A percentile compares a stretch with the other conserved stretches of the same genome.
Evolutionary conservation across 2,888 invertebrate species (phyloP).

Genomic region (Tryphoninae sp.): DNA sequence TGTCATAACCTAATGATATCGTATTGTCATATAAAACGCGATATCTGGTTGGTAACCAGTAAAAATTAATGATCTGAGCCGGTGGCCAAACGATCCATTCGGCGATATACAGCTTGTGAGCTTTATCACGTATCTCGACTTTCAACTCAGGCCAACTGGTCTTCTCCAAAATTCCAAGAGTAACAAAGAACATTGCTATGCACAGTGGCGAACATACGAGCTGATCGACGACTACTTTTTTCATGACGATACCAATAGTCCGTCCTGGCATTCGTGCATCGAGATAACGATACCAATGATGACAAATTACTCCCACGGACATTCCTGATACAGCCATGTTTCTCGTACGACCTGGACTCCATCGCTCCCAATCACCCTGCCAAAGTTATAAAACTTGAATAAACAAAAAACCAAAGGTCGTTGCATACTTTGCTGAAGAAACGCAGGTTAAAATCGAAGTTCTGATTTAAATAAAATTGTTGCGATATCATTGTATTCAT

Average conservation of each 20-base stretch:
- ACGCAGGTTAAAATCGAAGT: too few relatives aligned
- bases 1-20: conserved; percentile 92
- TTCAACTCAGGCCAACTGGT: conserved; percentile 84
- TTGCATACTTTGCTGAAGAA: not conserved
- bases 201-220: conserved; percentile 91
- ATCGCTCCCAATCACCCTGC: conserved; percentile 82
- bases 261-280: conserved; percentile 89
- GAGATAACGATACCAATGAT: conserved; percentile 92
- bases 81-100: conserved; percentile 97
- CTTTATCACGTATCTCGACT: conserved; percentile 88
- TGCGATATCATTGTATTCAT: not conserved
- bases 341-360: conserved; percentile 85
- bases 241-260: conserved; percentile 85
- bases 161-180: conserved; percentile 88
- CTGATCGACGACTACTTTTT: conserved; percentile 93
- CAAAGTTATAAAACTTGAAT: conserved; percentile 10
- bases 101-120: conserved; percentile 89
- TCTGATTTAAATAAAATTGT: too few relatives aligned
- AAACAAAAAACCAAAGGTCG: not conserved
- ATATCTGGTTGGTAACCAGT: conserved; percentile 90
- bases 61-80: conserved; percentile 96
- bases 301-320: conserved; percentile 90
- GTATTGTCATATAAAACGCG: conserved; percentile 94
- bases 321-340: conserved; percentile 91
- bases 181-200: conserved; percentile 89